Evolutionary conservation across 1,140 invertebrate species (phyloP), one percentile per base, ranked within the genome.

Genomic region (Lysiphlebus fabarum): DNA sequence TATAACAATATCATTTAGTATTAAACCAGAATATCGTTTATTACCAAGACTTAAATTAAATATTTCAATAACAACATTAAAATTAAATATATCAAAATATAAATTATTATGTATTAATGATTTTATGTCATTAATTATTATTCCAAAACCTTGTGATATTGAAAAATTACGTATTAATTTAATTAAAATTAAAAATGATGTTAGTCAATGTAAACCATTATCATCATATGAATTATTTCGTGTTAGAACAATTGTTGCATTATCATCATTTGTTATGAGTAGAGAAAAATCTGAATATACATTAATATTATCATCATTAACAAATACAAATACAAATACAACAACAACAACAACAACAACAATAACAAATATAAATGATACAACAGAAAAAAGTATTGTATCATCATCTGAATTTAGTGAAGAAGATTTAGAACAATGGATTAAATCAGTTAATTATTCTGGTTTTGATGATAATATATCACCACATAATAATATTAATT

Each of bases 401-500:
- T 82, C 84, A 6, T 84, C 86, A 11, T 85, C 86, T 0, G 88
- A 90, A 64, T 82, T 87, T 37, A 90, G 87, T 61, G 89, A 91
- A 70, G 88, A 90, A 63, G 88, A 90, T 62, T 78, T 83, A 59
- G 90, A 91, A 70, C 81, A 86, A 47, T 89, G 87, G 83, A 87
- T 88, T 4, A 81, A 87, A 47, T 85, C 83, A 12, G 84, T 91
- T 2, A 88, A 91, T 70, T 81, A 91, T 34, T 90, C 89, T 12
- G 88, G 90, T 7, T 90, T 93, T 64, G 90, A 93, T 70, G 91
- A 93, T 67, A 92, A 90, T 67, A 84, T 90, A 4, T 92, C 90
- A 0, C 86, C 87, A 0, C 86, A 84, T 63, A 93, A 92, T 73
- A 84, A 82, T 56, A 89, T 92, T 48, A 84, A 83, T 59, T 81